These are phyloP conservation scores for Drosophila biarmipes DNA, from an alignment of 1,140 invertebrate genomes.

Conservation along the genomic window DNA sequence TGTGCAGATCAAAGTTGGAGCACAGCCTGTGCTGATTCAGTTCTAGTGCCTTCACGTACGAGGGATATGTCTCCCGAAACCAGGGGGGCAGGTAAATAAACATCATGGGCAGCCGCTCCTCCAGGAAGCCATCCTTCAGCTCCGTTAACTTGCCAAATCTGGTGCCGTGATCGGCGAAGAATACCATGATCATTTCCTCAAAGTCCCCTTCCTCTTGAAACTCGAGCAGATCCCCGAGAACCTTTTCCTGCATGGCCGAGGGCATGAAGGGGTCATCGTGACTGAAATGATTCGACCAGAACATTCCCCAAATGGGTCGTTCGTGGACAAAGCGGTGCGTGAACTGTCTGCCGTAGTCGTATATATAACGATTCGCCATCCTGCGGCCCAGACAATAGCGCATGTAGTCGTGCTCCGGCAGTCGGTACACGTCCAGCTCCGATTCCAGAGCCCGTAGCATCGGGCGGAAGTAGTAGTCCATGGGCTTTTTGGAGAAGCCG, in stretches of 20 bases:
- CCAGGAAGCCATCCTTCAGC: constrained; percentile 89
- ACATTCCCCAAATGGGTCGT: constrained; percentile 89
- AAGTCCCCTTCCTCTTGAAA: constrained; percentile 86
- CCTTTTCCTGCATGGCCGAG: constrained; percentile 87
- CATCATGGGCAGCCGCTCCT: constrained; percentile 95
- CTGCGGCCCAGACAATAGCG: constrained; percentile 86
- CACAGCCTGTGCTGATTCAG: constrained; percentile 90
- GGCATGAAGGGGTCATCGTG: constrained; percentile 91
- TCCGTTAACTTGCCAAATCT: constrained; percentile 91
- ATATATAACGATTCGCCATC: constrained; percentile 86
- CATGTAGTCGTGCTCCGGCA: constrained; percentile 21
- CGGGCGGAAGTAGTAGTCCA: constrained; percentile 92
- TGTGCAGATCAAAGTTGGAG: constrained; percentile 93
- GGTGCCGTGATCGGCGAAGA: constrained; percentile 96
- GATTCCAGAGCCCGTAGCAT: constrained; percentile 88
- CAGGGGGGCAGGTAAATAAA: constrained; percentile 91
- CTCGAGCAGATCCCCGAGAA: constrained; percentile 86
- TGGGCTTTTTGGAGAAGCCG: constrained; percentile 92
- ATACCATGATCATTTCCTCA: constrained; percentile 89
- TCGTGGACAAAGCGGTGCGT: constrained; percentile 72
- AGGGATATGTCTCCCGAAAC: constrained; percentile 88
- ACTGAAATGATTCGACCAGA: constrained; percentile 91
- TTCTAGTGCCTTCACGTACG: constrained; percentile 88
- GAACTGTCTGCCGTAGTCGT: constrained; percentile 86
- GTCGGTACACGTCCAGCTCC: constrained; percentile 12